Evolutionary conservation across 2,113 vertebrate genomes (phyloP).

Genomic region (Rhinogobius similis): DNA sequence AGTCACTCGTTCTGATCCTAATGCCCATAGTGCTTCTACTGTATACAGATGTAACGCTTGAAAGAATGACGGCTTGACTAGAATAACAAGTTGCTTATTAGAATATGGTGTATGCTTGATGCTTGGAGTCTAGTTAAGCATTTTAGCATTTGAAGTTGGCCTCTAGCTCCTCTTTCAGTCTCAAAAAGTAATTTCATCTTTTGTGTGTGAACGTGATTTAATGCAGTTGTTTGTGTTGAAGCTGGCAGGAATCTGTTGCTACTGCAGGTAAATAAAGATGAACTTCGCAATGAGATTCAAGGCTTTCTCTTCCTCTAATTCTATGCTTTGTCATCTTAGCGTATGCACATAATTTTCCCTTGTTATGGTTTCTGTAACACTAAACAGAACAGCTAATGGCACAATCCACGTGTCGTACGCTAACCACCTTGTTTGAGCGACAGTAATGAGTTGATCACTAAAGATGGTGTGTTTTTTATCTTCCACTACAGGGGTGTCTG

Average conservation of each 20-base stretch:
- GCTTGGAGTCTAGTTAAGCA: background rate
- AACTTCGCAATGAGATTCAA: background rate
- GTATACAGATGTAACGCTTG: background rate
- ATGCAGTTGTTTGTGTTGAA: conserved; percentile 27
- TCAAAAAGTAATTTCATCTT: background rate
- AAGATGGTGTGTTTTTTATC: conserved; percentile 16
- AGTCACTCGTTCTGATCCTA: conserved; percentile 39
- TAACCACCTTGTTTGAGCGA: background rate
- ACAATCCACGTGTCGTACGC: background rate
- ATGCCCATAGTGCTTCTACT: conserved; percentile 19
- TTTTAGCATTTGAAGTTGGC: background rate
- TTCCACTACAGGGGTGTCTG: conserved; percentile 88
- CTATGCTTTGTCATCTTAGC: background rate
- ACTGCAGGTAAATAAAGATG: conserved; percentile 37
- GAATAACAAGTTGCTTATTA: background rate
- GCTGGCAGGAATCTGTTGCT: conserved; percentile 29
- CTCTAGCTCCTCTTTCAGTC: background rate
- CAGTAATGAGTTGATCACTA: conserved; percentile 12
- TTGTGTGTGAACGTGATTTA: conserved; percentile 11
- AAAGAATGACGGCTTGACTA: background rate
- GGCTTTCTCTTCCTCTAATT: background rate
- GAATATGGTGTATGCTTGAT: background rate
- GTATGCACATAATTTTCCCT: background rate
- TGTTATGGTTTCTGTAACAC: background rate
- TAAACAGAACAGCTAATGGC: background rate